Evolutionary conservation across 2,797 vertebrate species (phyloP).

Genomic region (Silurus aristotelis): DNA sequence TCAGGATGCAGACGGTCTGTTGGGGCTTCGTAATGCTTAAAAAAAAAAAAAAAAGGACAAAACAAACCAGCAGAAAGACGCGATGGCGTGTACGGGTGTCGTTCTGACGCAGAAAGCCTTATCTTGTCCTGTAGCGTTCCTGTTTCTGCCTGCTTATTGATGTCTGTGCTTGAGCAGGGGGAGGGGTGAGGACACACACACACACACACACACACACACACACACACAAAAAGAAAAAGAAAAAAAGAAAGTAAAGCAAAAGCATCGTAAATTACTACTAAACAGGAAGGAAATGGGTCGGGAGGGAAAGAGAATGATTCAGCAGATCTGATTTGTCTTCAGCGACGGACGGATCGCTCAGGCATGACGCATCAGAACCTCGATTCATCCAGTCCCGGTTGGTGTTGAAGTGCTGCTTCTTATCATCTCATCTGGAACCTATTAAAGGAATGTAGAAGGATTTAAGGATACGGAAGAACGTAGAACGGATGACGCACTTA

Average conservation of each 20-base stretch:
- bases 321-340: constrained; percentile 21
- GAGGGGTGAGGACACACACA: constrained; percentile 21
- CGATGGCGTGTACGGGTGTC: constrained; percentile 36
- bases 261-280: constrained; percentile 37
- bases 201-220: not conserved
- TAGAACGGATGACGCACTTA: too few relatives aligned
- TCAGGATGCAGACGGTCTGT: constrained; percentile 22
- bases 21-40: not conserved
- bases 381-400: not conserved
- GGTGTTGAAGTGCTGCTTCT: not conserved
- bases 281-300: constrained; percentile 17
- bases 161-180: constrained; percentile 45
- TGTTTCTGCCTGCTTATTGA: constrained; percentile 60
- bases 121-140: constrained; percentile 60
- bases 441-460: not conserved
- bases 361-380: not conserved
- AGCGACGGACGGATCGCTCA: constrained; percentile 10
- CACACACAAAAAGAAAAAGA: too few relatives aligned
- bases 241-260: constrained; percentile 39
- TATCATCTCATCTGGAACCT: not conserved
- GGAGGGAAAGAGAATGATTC: constrained; percentile 31
- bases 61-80: constrained; percentile 3
- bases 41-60: not conserved
- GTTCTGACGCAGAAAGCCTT: constrained; percentile 46
- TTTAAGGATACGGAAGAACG: too few relatives aligned